Evolutionary conservation across 2,888 invertebrate species (phyloP).

Genomic region (Epinotia nisella): DNA sequence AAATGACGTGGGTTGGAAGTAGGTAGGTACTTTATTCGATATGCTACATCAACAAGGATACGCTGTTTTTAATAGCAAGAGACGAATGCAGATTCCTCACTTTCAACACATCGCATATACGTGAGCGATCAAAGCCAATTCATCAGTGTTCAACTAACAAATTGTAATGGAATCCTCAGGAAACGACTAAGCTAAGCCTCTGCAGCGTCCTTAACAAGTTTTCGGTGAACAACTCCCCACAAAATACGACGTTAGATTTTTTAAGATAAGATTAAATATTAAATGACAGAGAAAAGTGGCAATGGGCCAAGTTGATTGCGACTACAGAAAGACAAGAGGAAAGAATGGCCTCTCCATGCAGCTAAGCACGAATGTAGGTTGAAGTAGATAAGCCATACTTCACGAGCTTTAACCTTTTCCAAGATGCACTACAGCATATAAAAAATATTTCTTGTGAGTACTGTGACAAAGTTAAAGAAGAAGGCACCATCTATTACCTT

Average conservation of each 20-base stretch:
- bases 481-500: too few relatives aligned
- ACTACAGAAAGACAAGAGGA: slow-evolving; percentile 7
- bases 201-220: background rate
- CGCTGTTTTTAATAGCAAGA: too few relatives aligned
- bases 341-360: slow-evolving; percentile 4
- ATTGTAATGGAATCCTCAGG: slow-evolving; percentile 4
- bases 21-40: too few relatives aligned
- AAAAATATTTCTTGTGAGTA: too few relatives aligned
- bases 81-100: too few relatives aligned
- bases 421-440: too few relatives aligned
- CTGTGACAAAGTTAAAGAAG: too few relatives aligned
- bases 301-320: slow-evolving; percentile 27
- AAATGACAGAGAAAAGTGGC: background rate
- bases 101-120: too few relatives aligned
- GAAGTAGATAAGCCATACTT: slow-evolving; percentile 3
- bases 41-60: too few relatives aligned
- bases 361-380: background rate
- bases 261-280: background rate
- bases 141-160: background rate
- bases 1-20: too few relatives aligned
- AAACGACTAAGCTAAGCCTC: slow-evolving; percentile 11
- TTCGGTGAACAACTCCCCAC: background rate
- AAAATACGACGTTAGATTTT: background rate
- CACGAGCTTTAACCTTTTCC: background rate
- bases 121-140: background rate